A percentile compares a stretch with the other conserved stretches of the same genome.
Conservation (phyloP, 2,113 vertebrate genomes). For the Elaphurus davidianus region DNA sequence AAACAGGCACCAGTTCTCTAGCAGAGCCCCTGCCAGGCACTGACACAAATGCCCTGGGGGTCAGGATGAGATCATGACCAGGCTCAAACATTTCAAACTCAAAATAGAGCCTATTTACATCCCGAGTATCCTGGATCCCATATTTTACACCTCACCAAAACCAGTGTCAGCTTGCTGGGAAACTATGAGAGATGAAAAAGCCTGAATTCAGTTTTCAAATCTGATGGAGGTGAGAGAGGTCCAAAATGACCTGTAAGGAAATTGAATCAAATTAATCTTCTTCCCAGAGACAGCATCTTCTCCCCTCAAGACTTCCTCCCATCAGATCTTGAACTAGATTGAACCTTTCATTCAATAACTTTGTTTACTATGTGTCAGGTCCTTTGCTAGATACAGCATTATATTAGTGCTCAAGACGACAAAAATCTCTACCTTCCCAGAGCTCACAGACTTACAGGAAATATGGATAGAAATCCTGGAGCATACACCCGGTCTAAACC, state of each 20-base stretch:
- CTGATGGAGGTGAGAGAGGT: background rate
- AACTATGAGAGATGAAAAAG: background rate
- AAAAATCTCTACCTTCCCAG: background rate
- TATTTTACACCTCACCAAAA: background rate
- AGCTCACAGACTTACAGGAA: background rate
- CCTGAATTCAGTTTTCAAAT: slow-evolving; percentile 17
- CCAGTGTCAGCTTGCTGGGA: background rate
- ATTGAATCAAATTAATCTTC: slow-evolving; percentile 5
- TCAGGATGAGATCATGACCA: background rate
- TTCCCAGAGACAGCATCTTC: background rate
- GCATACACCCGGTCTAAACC: background rate
- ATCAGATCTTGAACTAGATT: background rate
- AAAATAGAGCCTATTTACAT: background rate
- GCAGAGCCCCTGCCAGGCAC: background rate
- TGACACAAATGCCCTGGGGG: background rate
- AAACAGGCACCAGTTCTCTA: background rate
- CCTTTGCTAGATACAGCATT: background rate
- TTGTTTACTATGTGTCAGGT: background rate
- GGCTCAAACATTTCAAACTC: background rate
- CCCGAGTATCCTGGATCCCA: background rate
- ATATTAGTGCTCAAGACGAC: background rate
- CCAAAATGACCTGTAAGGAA: background rate
- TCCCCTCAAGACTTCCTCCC: background rate
- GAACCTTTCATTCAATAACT: background rate
- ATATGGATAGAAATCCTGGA: background rate